A percentile compares a stretch with the other conserved stretches of the same genome.
phyloP scores from a whole-genome alignment of 2,113 vertebrate species.

The Pipra filicauda region DNA sequence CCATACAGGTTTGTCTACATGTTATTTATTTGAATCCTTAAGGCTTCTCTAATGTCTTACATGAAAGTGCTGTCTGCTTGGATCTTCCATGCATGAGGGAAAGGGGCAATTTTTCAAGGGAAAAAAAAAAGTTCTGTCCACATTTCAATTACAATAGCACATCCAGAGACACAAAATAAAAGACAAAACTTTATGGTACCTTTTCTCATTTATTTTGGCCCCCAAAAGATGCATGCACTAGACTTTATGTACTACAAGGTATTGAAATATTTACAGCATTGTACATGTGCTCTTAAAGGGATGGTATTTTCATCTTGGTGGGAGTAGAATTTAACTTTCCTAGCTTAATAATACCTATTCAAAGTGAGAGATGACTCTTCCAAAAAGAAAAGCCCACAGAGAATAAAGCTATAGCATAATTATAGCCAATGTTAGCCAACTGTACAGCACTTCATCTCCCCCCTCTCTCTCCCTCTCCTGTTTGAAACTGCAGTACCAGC shows the following conservation, averaged over 20 bases:
- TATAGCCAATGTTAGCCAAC: constrained; percentile 36
- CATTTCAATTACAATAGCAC: constrained; percentile 69
- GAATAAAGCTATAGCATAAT: constrained; percentile 57
- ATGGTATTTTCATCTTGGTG: constrained; percentile 49
- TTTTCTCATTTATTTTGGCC: constrained; percentile 81
- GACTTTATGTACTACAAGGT: constrained; percentile 86
- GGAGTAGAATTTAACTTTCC: constrained; percentile 38
- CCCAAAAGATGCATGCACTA: constrained; percentile 93
- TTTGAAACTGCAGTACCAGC: neutral
- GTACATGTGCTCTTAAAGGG: constrained; percentile 74
- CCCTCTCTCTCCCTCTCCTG: neutral
- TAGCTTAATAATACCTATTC: constrained; percentile 59
- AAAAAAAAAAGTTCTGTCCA: constrained; percentile 48
- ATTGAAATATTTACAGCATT: constrained; percentile 94
- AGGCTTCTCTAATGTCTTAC: constrained; percentile 67
- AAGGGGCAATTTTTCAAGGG: constrained; percentile 25
- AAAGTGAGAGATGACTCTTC: constrained; percentile 67
- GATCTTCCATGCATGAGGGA: constrained; percentile 73
- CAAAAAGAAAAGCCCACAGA: constrained; percentile 67
- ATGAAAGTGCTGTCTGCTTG: constrained; percentile 60
- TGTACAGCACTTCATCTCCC: constrained; percentile 23
- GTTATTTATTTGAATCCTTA: constrained; percentile 63
- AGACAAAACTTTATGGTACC: constrained; percentile 78
- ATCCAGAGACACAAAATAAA: constrained; percentile 83
- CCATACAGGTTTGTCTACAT: constrained; percentile 55